These are phyloP conservation scores for Ptychodera flava DNA, from an alignment of 35 echinoderm and acorn worm genomes.

Conservation along the genomic window DNA sequence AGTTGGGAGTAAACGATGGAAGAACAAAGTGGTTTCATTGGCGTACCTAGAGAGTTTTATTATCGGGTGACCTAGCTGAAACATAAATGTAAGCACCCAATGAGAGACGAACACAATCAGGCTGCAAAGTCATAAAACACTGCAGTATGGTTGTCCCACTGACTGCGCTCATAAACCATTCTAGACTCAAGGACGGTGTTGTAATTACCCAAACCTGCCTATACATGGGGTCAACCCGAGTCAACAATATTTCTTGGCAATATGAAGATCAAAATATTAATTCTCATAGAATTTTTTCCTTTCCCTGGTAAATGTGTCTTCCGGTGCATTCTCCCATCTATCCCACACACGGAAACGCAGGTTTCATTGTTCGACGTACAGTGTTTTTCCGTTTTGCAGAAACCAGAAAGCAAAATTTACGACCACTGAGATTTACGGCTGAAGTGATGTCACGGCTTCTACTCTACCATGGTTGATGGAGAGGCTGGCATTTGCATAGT, in stretches of 20 bases:
- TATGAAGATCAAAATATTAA: neutral
- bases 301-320: neutral
- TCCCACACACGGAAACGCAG: neutral
- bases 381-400: no score
- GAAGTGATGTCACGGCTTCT: no score
- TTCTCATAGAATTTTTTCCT: neutral
- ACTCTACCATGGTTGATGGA: no score
- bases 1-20: no score
- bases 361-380: no score
- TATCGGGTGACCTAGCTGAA: neutral
- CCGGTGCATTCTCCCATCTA: neutral
- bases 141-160: neutral
- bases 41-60: neutral
- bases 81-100: neutral
- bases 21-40: neutral
- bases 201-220: neutral
- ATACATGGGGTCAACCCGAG: neutral
- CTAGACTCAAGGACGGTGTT: neutral
- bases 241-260: neutral
- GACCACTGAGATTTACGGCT: no score
- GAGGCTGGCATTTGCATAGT: no score
- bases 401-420: no score
- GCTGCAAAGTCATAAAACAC: neutral
- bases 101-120: neutral
- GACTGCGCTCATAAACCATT: neutral